phyloP scores from a whole-genome alignment of 2,113 vertebrate species.

The Butastur rufipennis region DNA sequence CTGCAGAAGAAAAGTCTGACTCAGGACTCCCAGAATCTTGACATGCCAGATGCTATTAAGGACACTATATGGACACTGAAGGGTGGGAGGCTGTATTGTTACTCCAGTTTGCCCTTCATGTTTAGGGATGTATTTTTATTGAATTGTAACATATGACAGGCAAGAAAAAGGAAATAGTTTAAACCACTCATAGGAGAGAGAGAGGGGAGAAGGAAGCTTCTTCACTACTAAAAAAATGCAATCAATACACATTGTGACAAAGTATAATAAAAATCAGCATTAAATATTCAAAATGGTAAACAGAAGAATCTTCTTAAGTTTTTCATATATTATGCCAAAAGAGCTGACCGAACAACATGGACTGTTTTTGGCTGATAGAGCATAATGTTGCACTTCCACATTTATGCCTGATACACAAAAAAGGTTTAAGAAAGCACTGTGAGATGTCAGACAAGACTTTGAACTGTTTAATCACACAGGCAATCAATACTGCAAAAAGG shows the following conservation, averaged over 20 bases:
- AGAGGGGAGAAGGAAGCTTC: background rate
- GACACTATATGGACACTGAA: background rate
- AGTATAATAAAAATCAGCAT: background rate
- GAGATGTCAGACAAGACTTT: background rate
- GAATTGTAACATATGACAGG: background rate
- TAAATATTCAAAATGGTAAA: background rate
- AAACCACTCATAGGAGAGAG: background rate
- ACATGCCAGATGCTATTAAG: background rate
- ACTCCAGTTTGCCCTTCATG: background rate
- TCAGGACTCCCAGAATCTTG: background rate
- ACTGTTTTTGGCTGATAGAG: background rate
- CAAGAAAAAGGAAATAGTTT: background rate
- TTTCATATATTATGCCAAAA: background rate
- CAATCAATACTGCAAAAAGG: background rate
- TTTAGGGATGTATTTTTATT: background rate
- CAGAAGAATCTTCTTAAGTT: background rate
- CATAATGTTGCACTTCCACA: background rate
- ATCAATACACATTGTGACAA: background rate
- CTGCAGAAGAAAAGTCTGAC: slow-evolving; percentile 64
- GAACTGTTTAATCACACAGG: background rate
- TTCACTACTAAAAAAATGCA: background rate
- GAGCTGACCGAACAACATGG: rapidly evolving
- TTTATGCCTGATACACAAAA: background rate
- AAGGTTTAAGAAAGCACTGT: background rate
- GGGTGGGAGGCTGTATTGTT: background rate